Conservation (phyloP, 2,113 vertebrate genomes). For the Dromiciops gliroides region DNA sequence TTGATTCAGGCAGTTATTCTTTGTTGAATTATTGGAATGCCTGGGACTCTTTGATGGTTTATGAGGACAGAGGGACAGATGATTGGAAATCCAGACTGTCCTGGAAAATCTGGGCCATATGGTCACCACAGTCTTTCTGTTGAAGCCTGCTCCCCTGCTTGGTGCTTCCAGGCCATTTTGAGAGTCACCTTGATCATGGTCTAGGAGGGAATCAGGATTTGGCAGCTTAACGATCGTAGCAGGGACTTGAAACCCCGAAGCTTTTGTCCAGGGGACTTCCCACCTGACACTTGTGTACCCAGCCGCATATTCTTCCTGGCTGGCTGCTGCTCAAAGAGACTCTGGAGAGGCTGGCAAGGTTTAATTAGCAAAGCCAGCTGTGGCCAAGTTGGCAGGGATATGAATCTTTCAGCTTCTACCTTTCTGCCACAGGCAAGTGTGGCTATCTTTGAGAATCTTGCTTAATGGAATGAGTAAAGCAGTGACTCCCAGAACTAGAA, state of each 20-base stretch:
- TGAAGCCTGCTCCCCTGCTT: conserved; percentile 21
- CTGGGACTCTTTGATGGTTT: not conserved
- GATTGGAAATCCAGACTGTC: not conserved
- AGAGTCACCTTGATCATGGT: not conserved
- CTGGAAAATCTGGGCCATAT: not conserved
- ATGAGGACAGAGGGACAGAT: not conserved
- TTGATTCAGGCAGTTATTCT: not conserved
- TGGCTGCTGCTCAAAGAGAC: not conserved
- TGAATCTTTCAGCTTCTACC: not conserved
- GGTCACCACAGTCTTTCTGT: not conserved
- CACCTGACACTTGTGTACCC: not conserved
- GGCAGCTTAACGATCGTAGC: not conserved
- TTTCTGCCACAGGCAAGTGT: not conserved
- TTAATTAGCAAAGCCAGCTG: not conserved
- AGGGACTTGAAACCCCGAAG: not conserved
- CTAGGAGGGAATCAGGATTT: not conserved
- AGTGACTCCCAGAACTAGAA: not conserved
- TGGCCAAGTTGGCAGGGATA: not conserved
- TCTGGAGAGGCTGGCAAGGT: not conserved
- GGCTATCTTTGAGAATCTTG: not conserved
- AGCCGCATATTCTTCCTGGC: not conserved
- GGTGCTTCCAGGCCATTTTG: not conserved
- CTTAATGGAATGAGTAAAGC: not conserved
- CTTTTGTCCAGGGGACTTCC: not conserved
- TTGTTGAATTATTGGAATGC: not conserved